phyloP scores from a whole-genome alignment of 1,140 invertebrate species.

The Drosophila arizonae region DNA sequence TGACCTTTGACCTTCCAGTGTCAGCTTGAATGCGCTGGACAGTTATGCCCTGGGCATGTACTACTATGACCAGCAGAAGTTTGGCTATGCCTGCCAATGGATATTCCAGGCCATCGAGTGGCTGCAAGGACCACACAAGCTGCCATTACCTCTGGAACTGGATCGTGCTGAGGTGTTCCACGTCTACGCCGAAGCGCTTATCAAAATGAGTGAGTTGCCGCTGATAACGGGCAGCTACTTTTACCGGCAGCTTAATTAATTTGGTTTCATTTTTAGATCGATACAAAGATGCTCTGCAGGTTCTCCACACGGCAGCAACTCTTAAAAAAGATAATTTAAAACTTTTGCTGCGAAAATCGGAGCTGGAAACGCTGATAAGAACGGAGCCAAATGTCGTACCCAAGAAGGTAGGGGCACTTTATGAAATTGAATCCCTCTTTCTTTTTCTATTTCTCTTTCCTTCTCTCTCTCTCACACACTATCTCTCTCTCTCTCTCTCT shows the following conservation, averaged over 20 bases:
- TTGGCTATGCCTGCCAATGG: constrained; percentile 50
- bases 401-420: constrained; percentile 33
- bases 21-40: constrained; percentile 43
- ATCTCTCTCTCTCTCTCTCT: not conserved
- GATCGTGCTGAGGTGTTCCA: constrained; percentile 32
- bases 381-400: constrained; percentile 77
- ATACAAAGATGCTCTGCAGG: constrained; percentile 56
- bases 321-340: constrained; percentile 61
- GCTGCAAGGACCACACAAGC: not conserved
- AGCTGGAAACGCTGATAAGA: constrained; percentile 84
- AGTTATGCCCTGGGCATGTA: constrained; percentile 54
- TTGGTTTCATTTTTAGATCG: constrained; percentile 31
- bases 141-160: constrained; percentile 39
- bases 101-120: constrained; percentile 40
- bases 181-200: constrained; percentile 55
- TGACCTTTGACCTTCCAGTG: constrained; percentile 21
- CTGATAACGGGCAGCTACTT: not conserved
- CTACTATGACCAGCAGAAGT: constrained; percentile 43
- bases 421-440: not conserved
- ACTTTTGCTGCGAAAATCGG: constrained; percentile 88
- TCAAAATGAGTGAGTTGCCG: constrained; percentile 55
- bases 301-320: constrained; percentile 54
- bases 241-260: not conserved
- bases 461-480: not conserved
- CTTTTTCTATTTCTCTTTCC: not conserved